phyloP scores from a whole-genome alignment of 2,888 invertebrate genomes.

The Phlogophora meticulosa region DNA sequence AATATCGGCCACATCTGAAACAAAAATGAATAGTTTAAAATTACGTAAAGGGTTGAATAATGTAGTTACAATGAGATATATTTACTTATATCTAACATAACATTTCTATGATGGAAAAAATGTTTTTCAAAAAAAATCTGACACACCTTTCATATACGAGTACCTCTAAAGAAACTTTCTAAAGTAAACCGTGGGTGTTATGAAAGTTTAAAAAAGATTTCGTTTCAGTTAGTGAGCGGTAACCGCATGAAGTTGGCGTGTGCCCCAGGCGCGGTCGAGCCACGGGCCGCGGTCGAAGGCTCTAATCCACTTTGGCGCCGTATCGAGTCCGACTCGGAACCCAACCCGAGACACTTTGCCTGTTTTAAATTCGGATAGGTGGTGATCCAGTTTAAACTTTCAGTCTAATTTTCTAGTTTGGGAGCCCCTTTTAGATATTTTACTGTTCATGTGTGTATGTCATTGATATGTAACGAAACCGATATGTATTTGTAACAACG shows the following conservation, averaged over 20 bases:
- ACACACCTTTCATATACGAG: not conserved
- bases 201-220: slow-evolving; percentile 66
- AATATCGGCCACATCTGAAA: slow-evolving; percentile 86
- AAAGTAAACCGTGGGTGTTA: slow-evolving; percentile 48
- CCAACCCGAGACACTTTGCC: slow-evolving; percentile 80
- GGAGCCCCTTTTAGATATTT: slow-evolving; percentile 47
- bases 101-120: too few relatives aligned
- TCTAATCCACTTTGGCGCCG: slow-evolving; percentile 84
- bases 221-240: slow-evolving; percentile 62
- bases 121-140: not conserved
- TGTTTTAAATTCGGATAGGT: slow-evolving; percentile 87
- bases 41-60: too few relatives aligned
- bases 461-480: slow-evolving; percentile 1
- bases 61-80: too few relatives aligned
- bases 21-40: slow-evolving; percentile 54
- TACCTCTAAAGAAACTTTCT: slow-evolving; percentile 15
- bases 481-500: too few relatives aligned
- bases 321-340: slow-evolving; percentile 61
- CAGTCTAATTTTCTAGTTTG: slow-evolving; percentile 84
- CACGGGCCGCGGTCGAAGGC: slow-evolving; percentile 77
- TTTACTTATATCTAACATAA: too few relatives aligned
- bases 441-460: slow-evolving; percentile 24
- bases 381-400: slow-evolving; percentile 88
- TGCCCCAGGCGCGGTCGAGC: slow-evolving; percentile 76
- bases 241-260: slow-evolving; percentile 73